Percentiles rank a stretch among this genome's conserved stretches.
Conservation (phyloP, 1,140 invertebrate species). For the Aphelenchoides besseyi region DNA sequence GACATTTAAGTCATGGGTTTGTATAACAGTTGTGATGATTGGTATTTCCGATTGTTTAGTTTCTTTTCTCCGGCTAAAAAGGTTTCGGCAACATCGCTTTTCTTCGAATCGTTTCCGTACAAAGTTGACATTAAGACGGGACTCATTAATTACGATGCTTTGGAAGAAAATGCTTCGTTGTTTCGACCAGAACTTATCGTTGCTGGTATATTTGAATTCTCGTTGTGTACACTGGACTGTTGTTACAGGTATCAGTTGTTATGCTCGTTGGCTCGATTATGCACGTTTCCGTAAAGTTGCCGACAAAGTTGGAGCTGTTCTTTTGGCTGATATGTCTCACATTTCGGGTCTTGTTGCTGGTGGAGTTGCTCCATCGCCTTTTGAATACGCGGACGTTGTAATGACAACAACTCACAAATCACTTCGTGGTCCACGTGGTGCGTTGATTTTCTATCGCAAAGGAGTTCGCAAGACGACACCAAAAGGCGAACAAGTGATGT, state of each 20-base stretch:
- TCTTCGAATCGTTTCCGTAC: conserved; percentile 97
- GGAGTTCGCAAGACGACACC: conserved; percentile 63
- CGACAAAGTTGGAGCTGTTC: conserved; percentile 77
- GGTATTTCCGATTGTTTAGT: no score
- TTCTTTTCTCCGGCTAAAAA: conserved; percentile 85
- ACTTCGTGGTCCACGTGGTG: conserved; percentile 75
- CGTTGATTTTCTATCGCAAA: conserved; percentile 63
- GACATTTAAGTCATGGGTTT: no score
- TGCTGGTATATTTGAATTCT: conserved; percentile 69
- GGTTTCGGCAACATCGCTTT: conserved; percentile 93
- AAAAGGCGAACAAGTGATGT: conserved; percentile 75
- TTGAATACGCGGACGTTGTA: conserved; percentile 89
- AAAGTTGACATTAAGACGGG: conserved; percentile 82
- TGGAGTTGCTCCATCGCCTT: conserved; percentile 80
- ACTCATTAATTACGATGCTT: conserved; percentile 85
- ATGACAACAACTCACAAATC: conserved; percentile 95
- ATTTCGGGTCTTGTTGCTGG: conserved; percentile 86
- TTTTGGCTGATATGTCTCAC: conserved; percentile 95
- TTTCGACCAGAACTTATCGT: conserved; percentile 91
- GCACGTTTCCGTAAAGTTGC: conserved; percentile 81
- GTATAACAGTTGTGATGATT: conserved; percentile 16
- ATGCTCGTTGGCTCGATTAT: conserved; percentile 76
- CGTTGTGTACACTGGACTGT: neutral
- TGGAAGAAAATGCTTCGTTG: conserved; percentile 76
- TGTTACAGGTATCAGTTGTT: conserved; percentile 76